Conservation (phyloP, 2,113 vertebrate species). For the Esox niger region DNA sequence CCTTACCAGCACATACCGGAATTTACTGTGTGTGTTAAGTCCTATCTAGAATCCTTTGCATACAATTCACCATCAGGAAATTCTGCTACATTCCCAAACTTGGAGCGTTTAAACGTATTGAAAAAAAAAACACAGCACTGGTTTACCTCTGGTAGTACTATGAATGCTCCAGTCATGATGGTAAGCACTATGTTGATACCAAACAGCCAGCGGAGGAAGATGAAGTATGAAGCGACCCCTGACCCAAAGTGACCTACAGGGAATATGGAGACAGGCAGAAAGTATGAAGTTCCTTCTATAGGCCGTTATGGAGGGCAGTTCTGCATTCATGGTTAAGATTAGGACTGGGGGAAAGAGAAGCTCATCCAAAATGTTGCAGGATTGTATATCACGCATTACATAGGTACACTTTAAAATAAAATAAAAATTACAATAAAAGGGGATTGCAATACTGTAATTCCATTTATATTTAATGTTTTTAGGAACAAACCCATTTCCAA, state of each 20-base stretch:
- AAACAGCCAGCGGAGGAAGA: conserved; percentile 96
- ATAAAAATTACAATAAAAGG: not conserved
- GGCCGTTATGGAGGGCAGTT: too few species aligned
- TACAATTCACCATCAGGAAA: too few species aligned
- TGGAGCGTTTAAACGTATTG: too few species aligned
- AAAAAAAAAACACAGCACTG: not conserved
- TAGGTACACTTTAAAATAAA: too few species aligned
- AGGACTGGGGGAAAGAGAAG: too few species aligned
- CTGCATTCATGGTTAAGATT: too few species aligned
- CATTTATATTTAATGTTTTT: not conserved
- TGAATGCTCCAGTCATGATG: conserved; percentile 92
- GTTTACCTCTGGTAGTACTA: conserved; percentile 95
- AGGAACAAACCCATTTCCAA: too few species aligned
- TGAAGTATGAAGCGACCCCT: conserved; percentile 97
- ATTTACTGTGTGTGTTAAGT: too few species aligned
- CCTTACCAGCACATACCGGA: not conserved
- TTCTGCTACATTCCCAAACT: too few species aligned
- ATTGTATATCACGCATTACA: too few species aligned
- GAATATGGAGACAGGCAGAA: conserved; percentile 2
- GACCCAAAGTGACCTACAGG: conserved; percentile 94
- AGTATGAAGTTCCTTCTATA: not conserved
- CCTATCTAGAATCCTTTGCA: too few species aligned
- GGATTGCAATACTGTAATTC: not conserved
- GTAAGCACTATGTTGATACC: conserved; percentile 96
- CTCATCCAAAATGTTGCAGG: too few species aligned